Evolutionary conservation across 2,888 invertebrate genomes (phyloP), one percentile per base, ranked within the genome.

Genomic region (Cephalotes varians): DNA sequence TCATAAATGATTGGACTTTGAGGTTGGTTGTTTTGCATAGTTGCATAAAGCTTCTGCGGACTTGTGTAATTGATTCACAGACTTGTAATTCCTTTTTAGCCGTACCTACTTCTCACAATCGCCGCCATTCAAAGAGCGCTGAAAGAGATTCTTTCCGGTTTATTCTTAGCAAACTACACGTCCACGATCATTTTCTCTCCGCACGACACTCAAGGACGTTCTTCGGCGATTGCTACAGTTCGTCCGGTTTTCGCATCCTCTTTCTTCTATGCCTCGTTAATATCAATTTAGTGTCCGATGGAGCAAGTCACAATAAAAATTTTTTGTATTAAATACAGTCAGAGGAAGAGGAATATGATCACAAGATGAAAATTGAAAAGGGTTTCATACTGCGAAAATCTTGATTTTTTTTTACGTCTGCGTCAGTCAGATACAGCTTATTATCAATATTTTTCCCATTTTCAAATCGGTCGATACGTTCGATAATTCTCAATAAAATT

Each of bases 181-280:
- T 44, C 44, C 77, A 54, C 69, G 44, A 79, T 79, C 77, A 67
- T 79, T 71, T 71, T 69, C 37, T 71, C 64, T 65, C 28, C 18
- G 18, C 44, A 56, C 69, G 44, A 56, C 31, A 34, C 34, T 79
- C 71, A 69, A 79, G 77, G 56, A 56, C 56, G 77, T 40, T 69
- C 71, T 56, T 77, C 56, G 69, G 40, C 47, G 51, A 77, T 49
- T 58, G 67, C 77, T 67, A 47, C 49, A 76, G 58, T 82, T 77
- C 47, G 40, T 62, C 37, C 47, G 31, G 67, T 60, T 81, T 58
- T 60, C 40, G 47, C 37, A n/a, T 67, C 21, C 47, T 81, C 81
- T 72, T 83, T 47, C 51, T 56, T 49, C 3, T 65, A 58, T 21
- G 31, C 3, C 64, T 82, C 65, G 71, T 84, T 82, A 84, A 82